Evolutionary conservation across 2,888 invertebrate species (phyloP).

Genomic region (Vanessa cardui): DNA sequence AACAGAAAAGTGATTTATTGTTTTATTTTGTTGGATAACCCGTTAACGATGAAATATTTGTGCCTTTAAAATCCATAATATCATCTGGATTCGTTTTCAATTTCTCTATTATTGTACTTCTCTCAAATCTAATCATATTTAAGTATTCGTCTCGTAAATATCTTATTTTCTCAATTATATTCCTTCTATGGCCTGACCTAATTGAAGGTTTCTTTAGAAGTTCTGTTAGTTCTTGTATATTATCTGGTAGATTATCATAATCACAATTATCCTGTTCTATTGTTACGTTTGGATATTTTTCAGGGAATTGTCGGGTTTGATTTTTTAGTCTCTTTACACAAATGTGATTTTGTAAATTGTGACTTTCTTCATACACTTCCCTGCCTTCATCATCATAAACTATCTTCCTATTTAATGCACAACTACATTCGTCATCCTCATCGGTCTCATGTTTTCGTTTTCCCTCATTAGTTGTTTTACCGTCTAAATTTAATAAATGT

Average conservation of each 20-base stretch:
- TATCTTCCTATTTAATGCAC: slow-evolving; percentile 62
- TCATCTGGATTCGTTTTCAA: slow-evolving; percentile 61
- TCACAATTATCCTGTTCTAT: slow-evolving; percentile 52
- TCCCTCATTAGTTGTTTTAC: slow-evolving; percentile 29
- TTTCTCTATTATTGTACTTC: slow-evolving; percentile 56
- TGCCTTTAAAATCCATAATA: slow-evolving; percentile 64
- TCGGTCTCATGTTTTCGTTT: slow-evolving; percentile 29
- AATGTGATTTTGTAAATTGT: slow-evolving; percentile 53
- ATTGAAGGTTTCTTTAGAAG: slow-evolving; percentile 56
- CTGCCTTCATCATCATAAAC: slow-evolving; percentile 71
- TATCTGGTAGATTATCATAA: slow-evolving; percentile 52
- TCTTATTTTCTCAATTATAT: slow-evolving; percentile 61
- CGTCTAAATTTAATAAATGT: slow-evolving; percentile 57
- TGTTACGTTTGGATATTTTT: slow-evolving; percentile 46
- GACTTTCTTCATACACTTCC: slow-evolving; percentile 47
- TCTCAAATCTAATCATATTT: slow-evolving; percentile 61
- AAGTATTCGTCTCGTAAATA: slow-evolving; percentile 53
- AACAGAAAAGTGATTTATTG: neutral
- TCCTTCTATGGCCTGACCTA: slow-evolving; percentile 51
- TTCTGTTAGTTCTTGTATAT: slow-evolving; percentile 51
- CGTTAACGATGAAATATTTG: slow-evolving; percentile 60
- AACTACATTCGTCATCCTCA: slow-evolving; percentile 52
- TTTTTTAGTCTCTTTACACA: slow-evolving; percentile 52
- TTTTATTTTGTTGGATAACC: slow-evolving; percentile 54
- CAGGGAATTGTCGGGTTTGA: slow-evolving; percentile 17